Conservation (phyloP, 1,140 invertebrate genomes). For the Drusus annulatus region DNA sequence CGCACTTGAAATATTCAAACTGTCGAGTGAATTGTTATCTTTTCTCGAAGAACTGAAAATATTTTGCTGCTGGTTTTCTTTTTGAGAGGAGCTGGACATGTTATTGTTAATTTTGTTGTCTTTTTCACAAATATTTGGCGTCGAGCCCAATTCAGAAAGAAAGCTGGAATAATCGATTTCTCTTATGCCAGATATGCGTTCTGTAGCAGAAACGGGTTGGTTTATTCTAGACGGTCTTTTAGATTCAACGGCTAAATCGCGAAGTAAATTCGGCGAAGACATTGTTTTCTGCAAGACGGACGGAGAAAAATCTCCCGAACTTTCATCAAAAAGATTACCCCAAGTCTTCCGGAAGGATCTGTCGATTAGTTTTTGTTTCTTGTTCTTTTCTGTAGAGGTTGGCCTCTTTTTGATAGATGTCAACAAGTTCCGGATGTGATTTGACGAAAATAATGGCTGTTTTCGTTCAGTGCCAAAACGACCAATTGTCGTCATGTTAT, state of each 20-base stretch:
- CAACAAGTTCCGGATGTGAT: conserved; percentile 28
- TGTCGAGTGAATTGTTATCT: too few relatives aligned
- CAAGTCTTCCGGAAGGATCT: conserved; percentile 30
- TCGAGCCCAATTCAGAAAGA: conserved; percentile 31
- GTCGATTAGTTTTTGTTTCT: neutral
- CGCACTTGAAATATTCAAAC: conserved; percentile 4
- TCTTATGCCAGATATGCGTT: conserved; percentile 45
- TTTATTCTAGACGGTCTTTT: conserved; percentile 5
- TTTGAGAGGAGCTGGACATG: too few relatives aligned
- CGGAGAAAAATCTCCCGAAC: neutral
- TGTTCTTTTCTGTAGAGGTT: neutral
- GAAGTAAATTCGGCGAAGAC: conserved; percentile 37
- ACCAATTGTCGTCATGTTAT: conserved; percentile 29
- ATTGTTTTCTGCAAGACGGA: conserved; percentile 34
- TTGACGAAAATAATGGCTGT: conserved; percentile 2
- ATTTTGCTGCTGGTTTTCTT: too few relatives aligned
- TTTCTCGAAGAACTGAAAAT: too few relatives aligned
- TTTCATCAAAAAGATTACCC: conserved; percentile 40
- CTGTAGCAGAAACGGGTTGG: conserved; percentile 3
- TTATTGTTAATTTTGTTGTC: too few relatives aligned
- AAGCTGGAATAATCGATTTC: conserved; percentile 49
- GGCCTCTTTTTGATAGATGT: conserved; percentile 41
- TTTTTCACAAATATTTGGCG: conserved; percentile 18
- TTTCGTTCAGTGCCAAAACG: conserved; percentile 23
- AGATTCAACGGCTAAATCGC: neutral